Evolutionary conservation across 2,888 invertebrate genomes (phyloP).

Genomic region (Tipula unca): DNA sequence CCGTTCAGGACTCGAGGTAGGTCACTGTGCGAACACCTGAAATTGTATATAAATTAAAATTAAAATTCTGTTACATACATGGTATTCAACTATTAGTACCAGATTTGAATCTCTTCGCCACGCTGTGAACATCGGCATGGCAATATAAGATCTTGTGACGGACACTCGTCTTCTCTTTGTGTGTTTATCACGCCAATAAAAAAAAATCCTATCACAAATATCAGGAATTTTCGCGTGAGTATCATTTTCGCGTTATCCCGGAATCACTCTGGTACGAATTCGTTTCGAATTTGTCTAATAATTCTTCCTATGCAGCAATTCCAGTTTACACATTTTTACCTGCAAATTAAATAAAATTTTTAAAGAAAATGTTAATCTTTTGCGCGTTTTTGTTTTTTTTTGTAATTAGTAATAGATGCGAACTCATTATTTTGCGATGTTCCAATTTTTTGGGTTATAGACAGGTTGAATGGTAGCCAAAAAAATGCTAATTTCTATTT

Average conservation of each 20-base stretch:
- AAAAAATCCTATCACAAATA: not conserved
- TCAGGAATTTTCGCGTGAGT: not conserved
- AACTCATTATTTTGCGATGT: not conserved
- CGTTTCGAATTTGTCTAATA: not conserved
- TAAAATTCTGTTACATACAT: not conserved
- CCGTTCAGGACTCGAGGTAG: constrained; percentile 67
- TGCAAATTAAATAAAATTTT: not conserved
- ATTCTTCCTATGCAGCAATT: not conserved
- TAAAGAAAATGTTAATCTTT: not conserved
- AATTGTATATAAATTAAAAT: constrained; percentile 28
- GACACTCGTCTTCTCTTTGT: constrained; percentile 45
- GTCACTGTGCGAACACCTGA: constrained; percentile 88
- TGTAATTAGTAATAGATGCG: not conserved
- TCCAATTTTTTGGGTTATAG: not conserved
- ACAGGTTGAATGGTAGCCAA: not conserved
- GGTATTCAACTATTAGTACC: constrained; percentile 46
- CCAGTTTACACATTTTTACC: not conserved
- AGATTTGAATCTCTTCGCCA: constrained; percentile 74
- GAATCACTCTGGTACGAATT: not conserved
- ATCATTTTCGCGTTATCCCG: not conserved
- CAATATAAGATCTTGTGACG: constrained; percentile 64
- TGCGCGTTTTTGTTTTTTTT: not conserved
- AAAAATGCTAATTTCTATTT: not conserved
- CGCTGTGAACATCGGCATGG: constrained; percentile 75
- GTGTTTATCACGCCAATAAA: not conserved